Base-by-base conservation (phyloP, 2,113 vertebrate genomes). In the Pantherophis guttatus region DNA sequence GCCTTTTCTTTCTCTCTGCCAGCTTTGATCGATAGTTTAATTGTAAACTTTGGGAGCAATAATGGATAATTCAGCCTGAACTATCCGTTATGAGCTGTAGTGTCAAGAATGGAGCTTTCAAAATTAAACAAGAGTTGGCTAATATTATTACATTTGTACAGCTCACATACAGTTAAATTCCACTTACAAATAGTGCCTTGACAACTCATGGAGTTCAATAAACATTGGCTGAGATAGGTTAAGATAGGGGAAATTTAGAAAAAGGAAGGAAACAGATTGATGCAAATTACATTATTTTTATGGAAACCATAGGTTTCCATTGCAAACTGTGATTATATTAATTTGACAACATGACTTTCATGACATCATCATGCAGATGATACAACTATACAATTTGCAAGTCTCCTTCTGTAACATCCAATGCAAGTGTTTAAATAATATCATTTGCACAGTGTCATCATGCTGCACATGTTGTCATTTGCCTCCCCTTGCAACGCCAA, bases 11-110 rank as follows among this genome's bases (percentile, higher is more conserved):
- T 97, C 97, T 97, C 96, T 93, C 97, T 98, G 97, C 97, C 98
- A 98, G 97, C 90, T 98, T 97, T 98, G 98, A 98, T 98, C 96
- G 98, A 98, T 98, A 97, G 97, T 98, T 98, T 98, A 98, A 98
- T 98, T 98, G 98, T 98, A 98, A 98, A 98, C 98, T 98, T 98
- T 97, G 97, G 97, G 97, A 98, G 97, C 97, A 97, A 97, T 97
- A 98, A 98, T 97, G 97, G 98, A 98, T 98, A 98, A 98, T 98
- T 98, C 96, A 19, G 97, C 98, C 95, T 97, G 97, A 98, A 98
- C 97, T 90, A 97, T 98, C 97, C 96, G 97, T 98, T 98, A 98
- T 97, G 96, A 97, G 95, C 57, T 3, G 92, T 97, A 96, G 90
- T 97, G 96, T 97, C 96, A 95, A 96, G 96, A 94, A 98, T 94